Percentiles rank a stretch among this genome's conserved stretches.
These are phyloP conservation scores for Crambe crambe DNA, from an alignment of 37 sponge, comb jelly and placozoan species.

Conservation along the genomic window DNA sequence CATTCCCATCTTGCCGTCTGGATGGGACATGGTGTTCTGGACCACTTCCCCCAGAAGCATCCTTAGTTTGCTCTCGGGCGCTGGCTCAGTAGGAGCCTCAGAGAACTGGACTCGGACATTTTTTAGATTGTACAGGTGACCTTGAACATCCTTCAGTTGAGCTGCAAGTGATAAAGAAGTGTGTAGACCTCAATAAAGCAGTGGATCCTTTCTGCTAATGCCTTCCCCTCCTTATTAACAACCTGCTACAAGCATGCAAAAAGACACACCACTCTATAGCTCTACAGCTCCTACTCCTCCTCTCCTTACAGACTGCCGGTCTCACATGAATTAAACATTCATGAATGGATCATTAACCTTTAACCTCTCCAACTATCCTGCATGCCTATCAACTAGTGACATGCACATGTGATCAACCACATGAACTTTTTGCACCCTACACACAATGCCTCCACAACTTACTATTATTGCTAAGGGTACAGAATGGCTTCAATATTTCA, in stretches of 20 bases:
- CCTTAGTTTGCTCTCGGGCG: slow-evolving; percentile 24
- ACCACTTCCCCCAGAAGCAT: slow-evolving; percentile 57
- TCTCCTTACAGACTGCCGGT: too few species aligned
- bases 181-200: not conserved
- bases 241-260: not conserved
- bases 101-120: slow-evolving; percentile 57
- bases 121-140: slow-evolving; percentile 51
- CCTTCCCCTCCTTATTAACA: too few species aligned
- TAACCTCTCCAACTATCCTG: too few species aligned
- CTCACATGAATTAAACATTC: too few species aligned
- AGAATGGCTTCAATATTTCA: slow-evolving; percentile 89
- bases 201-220: not conserved
- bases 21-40: not conserved
- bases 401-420: too few species aligned
- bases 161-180: slow-evolving; percentile 23
- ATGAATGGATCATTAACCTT: too few species aligned
- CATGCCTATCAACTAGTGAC: too few species aligned
- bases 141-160: slow-evolving; percentile 65
- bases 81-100: slow-evolving; percentile 52
- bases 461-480: slow-evolving; percentile 67
- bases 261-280: not conserved
- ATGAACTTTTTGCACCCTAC: too few species aligned
- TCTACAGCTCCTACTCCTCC: too few species aligned
- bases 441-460: slow-evolving; percentile 9
- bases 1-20: not conserved